Evolutionary conservation across 2,797 vertebrate species (phyloP).

Genomic region (Saxicola maurus): DNA sequence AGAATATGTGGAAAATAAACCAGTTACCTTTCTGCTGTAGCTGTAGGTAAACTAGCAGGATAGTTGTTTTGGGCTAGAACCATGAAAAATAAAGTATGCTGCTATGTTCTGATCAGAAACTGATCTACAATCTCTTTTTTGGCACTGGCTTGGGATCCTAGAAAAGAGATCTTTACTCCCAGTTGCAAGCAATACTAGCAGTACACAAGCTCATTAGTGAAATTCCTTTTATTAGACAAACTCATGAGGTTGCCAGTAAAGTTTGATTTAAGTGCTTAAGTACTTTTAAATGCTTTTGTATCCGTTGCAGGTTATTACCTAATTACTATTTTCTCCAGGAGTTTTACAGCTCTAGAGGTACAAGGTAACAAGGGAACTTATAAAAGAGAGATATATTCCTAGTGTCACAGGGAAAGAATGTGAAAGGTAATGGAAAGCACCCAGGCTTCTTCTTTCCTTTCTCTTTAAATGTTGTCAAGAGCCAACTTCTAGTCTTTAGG

Average conservation of each 20-base stretch:
- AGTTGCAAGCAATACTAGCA: not conserved
- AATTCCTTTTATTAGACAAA: constrained; percentile 3
- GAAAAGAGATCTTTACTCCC: not conserved
- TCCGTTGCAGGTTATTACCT: not conserved
- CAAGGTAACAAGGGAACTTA: not conserved
- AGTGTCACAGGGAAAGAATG: not conserved
- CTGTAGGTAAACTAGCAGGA: not conserved
- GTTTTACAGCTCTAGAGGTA: not conserved
- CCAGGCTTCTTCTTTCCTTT: not conserved
- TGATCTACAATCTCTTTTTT: not conserved
- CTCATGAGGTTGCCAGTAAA: not conserved
- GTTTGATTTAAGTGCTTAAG: not conserved
- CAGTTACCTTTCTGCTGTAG: not conserved
- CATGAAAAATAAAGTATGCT: not conserved
- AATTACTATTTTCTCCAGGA: not conserved
- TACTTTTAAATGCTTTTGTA: constrained; percentile 9
- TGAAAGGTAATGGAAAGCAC: not conserved
- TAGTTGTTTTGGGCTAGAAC: not conserved
- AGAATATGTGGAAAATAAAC: not conserved
- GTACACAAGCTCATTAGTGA: not conserved
- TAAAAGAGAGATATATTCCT: not conserved
- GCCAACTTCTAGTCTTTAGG: not conserved
- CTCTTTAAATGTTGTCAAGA: not conserved
- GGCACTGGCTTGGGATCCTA: not conserved
- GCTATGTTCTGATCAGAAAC: not conserved